phyloP scores from a whole-genome alignment of 2,888 invertebrate species.

The Aethes cnicana region DNA sequence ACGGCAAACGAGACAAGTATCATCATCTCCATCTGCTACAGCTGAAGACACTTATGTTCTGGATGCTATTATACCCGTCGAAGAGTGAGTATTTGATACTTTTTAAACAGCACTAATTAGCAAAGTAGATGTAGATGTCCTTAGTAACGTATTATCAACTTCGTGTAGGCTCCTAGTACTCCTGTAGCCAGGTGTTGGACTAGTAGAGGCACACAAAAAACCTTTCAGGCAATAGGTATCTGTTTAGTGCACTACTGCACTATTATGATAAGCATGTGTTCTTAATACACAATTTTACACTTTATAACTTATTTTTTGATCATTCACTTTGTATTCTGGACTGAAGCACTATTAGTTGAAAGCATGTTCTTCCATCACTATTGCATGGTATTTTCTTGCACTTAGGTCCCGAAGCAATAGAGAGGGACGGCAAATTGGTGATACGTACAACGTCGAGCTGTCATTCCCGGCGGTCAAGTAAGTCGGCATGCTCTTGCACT shows the following conservation, averaged over 20 bases:
- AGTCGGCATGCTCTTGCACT: conserved; percentile 72
- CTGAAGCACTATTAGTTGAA: conserved; percentile 35
- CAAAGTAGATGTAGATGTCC: conserved; percentile 15
- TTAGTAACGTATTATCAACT: background rate
- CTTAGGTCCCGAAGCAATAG: conserved; percentile 87
- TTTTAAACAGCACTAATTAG: conserved; percentile 7
- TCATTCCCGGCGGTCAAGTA: conserved; percentile 96
- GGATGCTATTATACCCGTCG: conserved; percentile 90
- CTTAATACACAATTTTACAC: conserved; percentile 12
- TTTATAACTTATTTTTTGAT: conserved; percentile 4
- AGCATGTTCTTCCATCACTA: conserved; percentile 75
- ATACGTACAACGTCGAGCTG: conserved; percentile 95
- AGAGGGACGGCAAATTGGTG: conserved; percentile 93
- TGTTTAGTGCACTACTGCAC: conserved; percentile 36
- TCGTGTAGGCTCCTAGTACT: conserved; percentile 1
- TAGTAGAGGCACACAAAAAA: conserved; percentile 35
- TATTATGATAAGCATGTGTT: conserved; percentile 37
- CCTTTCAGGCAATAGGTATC: conserved; percentile 10
- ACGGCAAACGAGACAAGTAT: conserved; percentile 85
- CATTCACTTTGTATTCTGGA: conserved; percentile 10
- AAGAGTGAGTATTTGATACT: conserved; percentile 86
- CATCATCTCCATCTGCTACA: conserved; percentile 78
- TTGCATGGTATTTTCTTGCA: conserved; percentile 80
- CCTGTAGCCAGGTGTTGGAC: conserved; percentile 37
- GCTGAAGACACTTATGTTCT: conserved; percentile 92